These are phyloP conservation scores for Mya arenaria DNA, from an alignment of 1,140 invertebrate genomes.

Conservation along the genomic window DNA sequence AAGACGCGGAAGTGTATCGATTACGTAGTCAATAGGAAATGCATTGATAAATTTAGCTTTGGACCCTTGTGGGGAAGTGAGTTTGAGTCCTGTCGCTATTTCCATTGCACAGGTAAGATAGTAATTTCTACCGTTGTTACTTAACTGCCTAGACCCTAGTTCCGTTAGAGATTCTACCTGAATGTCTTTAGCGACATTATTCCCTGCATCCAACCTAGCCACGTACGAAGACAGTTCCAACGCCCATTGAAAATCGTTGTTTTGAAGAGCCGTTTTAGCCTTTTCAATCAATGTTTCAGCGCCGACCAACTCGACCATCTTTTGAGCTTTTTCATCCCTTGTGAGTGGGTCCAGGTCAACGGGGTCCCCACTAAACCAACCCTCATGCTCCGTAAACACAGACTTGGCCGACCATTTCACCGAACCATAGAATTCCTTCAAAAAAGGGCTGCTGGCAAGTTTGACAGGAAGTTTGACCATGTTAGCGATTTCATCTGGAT, in stretches of 20 bases:
- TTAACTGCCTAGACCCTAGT: slow-evolving; percentile 64
- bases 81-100: slow-evolving; percentile 54
- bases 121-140: slow-evolving; percentile 72
- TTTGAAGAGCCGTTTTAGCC: slow-evolving; percentile 63
- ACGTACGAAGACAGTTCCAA: slow-evolving; percentile 66
- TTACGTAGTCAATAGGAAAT: slow-evolving; percentile 56
- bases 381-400: slow-evolving; percentile 68
- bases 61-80: not conserved
- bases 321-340: slow-evolving; percentile 56
- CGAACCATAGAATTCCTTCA: slow-evolving; percentile 73
- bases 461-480: slow-evolving; percentile 61
- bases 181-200: slow-evolving; percentile 64
- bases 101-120: slow-evolving; percentile 69
- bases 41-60: slow-evolving; percentile 44
- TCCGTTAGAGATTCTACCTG: slow-evolving; percentile 60
- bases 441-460: slow-evolving; percentile 61
- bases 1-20: slow-evolving; percentile 52
- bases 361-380: slow-evolving; percentile 75
- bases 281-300: slow-evolving; percentile 53
- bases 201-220: slow-evolving; percentile 40
- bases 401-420: slow-evolving; percentile 72
- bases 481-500: slow-evolving; percentile 67
- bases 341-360: slow-evolving; percentile 70
- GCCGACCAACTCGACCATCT: slow-evolving; percentile 67
- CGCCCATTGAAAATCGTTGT: slow-evolving; percentile 72